Percentiles rank a stretch among this genome's conserved stretches.
Evolutionary conservation across 2,888 invertebrate species (phyloP).

Genomic region (Salpingus planirostris): DNA sequence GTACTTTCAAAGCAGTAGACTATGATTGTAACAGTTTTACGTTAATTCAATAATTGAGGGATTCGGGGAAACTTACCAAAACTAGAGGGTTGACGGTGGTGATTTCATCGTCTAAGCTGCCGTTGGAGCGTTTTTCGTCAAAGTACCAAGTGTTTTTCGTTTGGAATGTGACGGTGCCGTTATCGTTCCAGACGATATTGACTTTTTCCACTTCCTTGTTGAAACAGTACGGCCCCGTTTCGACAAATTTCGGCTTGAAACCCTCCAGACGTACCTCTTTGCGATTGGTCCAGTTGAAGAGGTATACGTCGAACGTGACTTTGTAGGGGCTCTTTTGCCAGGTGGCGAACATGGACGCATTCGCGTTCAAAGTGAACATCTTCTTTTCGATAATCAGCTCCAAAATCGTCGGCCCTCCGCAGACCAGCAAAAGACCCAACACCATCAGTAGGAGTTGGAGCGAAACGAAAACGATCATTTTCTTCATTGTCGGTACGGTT

Average conservation of each 20-base stretch:
- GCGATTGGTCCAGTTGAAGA: conserved; percentile 76
- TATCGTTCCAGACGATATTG: conserved; percentile 60
- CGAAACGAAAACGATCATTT: too few species aligned
- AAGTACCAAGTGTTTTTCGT: conserved; percentile 62
- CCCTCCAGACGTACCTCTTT: conserved; percentile 50
- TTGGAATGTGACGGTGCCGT: conserved; percentile 60
- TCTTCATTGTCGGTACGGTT: too few species aligned
- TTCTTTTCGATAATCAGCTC: not conserved
- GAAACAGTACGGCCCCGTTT: conserved; percentile 56
- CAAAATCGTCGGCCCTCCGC: too few species aligned
- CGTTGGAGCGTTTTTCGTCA: too few species aligned
- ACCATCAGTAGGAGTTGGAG: too few species aligned
- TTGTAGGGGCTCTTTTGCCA: conserved; percentile 52
- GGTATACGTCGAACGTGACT: conserved; percentile 56
- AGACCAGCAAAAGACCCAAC: too few species aligned
- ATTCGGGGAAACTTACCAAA: too few species aligned
- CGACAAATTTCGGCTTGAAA: conserved; percentile 47
- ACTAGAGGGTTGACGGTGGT: too few species aligned
- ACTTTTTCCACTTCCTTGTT: conserved; percentile 62
- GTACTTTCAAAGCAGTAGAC: too few species aligned
- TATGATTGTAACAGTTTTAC: too few species aligned
- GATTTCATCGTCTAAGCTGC: too few species aligned
- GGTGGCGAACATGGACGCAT: not conserved
- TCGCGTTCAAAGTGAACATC: conserved; percentile 12
- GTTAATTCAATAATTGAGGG: too few species aligned